phyloP scores from a whole-genome alignment of 1,140 invertebrate genomes.

The Drosophila navojoa region DNA sequence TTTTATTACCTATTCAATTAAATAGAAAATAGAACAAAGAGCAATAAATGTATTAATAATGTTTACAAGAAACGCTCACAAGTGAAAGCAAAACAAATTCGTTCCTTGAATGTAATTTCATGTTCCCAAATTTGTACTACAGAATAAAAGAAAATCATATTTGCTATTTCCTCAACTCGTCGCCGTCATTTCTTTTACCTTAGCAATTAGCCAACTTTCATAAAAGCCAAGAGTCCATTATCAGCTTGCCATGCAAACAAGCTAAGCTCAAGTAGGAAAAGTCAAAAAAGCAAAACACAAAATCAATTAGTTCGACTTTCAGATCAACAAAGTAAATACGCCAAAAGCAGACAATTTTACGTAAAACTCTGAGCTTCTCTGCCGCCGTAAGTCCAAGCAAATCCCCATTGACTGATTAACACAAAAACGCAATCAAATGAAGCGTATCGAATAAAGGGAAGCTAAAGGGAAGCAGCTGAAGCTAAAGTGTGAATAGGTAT shows the following conservation, averaged over 20 bases:
- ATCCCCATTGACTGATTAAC: slow-evolving; percentile 67
- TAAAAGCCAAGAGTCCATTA: background rate
- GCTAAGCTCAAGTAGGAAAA: slow-evolving; percentile 12
- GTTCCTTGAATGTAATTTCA: too few relatives aligned
- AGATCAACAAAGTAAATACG: slow-evolving; percentile 52
- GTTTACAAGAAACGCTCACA: too few relatives aligned
- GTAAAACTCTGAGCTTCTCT: slow-evolving; percentile 26
- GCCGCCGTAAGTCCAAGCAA: slow-evolving; percentile 40
- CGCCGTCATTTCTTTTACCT: too few relatives aligned
- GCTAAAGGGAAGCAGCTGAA: slow-evolving; percentile 30
- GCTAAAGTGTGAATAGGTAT: slow-evolving; percentile 3
- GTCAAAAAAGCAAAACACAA: slow-evolving; percentile 3
- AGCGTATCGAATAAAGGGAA: slow-evolving; percentile 38
- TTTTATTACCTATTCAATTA: too few relatives aligned
- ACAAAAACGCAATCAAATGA: slow-evolving; percentile 64
- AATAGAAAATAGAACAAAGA: too few relatives aligned
- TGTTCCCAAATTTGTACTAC: too few relatives aligned
- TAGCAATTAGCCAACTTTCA: background rate
- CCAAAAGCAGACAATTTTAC: slow-evolving; percentile 17
- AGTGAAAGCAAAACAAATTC: too few relatives aligned
- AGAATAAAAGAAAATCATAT: too few relatives aligned
- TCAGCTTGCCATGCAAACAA: background rate
- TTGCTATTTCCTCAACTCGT: too few relatives aligned
- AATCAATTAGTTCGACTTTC: slow-evolving; percentile 57
- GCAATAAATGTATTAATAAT: too few relatives aligned